Conservation (phyloP, 2,888 invertebrate genomes). For the Tipula helvola region DNA sequence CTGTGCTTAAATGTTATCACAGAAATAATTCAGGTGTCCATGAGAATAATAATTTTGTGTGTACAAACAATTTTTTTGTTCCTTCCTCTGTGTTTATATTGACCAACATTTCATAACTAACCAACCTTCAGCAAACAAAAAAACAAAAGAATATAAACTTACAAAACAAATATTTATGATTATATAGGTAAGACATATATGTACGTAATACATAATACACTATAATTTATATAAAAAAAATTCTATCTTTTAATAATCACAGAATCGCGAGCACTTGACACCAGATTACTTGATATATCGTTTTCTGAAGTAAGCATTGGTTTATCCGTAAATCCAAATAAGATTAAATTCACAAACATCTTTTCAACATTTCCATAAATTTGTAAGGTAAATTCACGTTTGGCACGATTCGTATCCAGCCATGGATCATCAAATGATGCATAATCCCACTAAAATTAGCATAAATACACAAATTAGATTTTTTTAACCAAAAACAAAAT, state of each 20-base stretch:
- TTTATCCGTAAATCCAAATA: background rate
- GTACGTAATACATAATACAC: background rate
- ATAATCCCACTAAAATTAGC: background rate
- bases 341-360: background rate
- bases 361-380: background rate
- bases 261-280: background rate
- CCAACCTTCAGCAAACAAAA: background rate
- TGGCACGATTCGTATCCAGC: background rate
- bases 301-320: background rate
- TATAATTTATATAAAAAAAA: background rate
- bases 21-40: background rate
- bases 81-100: background rate
- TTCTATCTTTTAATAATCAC: background rate
- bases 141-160: background rate
- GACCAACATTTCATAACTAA: background rate
- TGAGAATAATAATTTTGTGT: background rate
- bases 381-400: background rate
- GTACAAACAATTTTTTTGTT: background rate
- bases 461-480: background rate
- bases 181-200: background rate
- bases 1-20: background rate
- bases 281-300: background rate
- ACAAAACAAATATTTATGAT: background rate
- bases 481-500: background rate
- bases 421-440: background rate